Base-by-base conservation (phyloP, 2,797 vertebrate species). In the Acanthurus lineatus region DNA sequence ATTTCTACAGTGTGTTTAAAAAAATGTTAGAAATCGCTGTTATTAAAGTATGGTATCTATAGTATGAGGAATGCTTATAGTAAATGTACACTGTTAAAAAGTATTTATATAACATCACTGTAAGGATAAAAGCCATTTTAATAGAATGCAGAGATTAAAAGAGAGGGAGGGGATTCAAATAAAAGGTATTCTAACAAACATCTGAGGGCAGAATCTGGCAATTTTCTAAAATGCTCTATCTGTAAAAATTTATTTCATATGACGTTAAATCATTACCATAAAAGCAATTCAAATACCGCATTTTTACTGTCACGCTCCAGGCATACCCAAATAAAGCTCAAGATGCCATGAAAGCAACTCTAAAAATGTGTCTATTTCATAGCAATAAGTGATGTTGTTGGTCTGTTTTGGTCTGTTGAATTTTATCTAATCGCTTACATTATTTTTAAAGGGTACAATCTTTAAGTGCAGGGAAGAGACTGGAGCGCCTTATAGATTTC, bases 361-460 rank as follows among this genome's bases (percentile, higher is more conserved):
- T 17, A 2, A 19, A 66, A 65, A 20, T 52, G 0, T 10, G 47
- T 53, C 14, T 22, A 51, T 68, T 62, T 58, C 20, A 52, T 5
- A 15, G n/a, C 8, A 51, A 38, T 17, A 52, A 15, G 59, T 47
- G 0, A 47, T 44, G 3, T 19, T 35, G 28, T 38, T 63, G 22
- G 62, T 35, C 42, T 47, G 44, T 12, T 38, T 57, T 16, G 52
- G 17, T 57, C 51, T 61, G 20, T 49, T 58, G 42, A 59, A 68
- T 52, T 52, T 49, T 1, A 67, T 62, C 9, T 40, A n/a, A 75
- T 76, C 0, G 2, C 51, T 22, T 28, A 10, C 14, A 12, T 58
- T 38, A 57, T 63, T 64, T 61, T 11, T 38, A 61, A 73, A 70
- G 32, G 77, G 44, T 28, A 51, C 8, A 11, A n/a, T 59, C n/a